Conservation (phyloP, 2,113 vertebrate genomes). For the Tachysurus fulvidraco region DNA sequence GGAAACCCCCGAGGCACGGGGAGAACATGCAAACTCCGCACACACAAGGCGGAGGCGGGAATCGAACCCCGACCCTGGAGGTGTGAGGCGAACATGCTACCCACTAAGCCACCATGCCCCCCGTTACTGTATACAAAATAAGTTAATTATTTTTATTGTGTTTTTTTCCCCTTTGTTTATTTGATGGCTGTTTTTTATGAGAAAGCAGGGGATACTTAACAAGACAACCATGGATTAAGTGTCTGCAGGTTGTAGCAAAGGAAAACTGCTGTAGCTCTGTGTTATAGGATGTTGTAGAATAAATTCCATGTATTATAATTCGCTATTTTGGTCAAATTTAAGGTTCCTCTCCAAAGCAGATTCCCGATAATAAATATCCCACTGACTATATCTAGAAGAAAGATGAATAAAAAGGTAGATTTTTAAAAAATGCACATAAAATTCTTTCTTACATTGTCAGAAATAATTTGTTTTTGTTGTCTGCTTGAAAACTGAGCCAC, state of each 20-base stretch:
- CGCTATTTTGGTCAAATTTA: background rate
- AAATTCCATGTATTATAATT: background rate
- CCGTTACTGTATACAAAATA: background rate
- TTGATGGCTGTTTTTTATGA: background rate
- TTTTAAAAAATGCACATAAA: background rate
- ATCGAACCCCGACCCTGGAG: too few relatives aligned
- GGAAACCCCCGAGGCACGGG: too few relatives aligned
- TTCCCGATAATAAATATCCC: background rate
- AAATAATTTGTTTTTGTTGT: background rate
- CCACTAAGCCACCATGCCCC: too few relatives aligned
- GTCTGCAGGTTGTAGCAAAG: background rate
- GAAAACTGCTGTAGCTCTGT: background rate
- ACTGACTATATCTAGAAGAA: background rate
- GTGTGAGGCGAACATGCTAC: too few relatives aligned
- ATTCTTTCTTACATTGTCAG: background rate
- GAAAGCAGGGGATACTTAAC: background rate
- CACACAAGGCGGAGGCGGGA: too few relatives aligned
- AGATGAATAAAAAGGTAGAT: background rate
- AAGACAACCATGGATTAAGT: background rate
- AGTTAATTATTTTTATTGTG: background rate
- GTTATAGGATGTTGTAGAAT: background rate
- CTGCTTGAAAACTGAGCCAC: background rate
- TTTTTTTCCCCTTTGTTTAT: background rate
- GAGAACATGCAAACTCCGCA: too few relatives aligned
- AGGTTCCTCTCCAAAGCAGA: background rate